These are phyloP conservation scores for Drosophila meridionalis DNA, from an alignment of 2,888 invertebrate genomes.

Conservation along the genomic window DNA sequence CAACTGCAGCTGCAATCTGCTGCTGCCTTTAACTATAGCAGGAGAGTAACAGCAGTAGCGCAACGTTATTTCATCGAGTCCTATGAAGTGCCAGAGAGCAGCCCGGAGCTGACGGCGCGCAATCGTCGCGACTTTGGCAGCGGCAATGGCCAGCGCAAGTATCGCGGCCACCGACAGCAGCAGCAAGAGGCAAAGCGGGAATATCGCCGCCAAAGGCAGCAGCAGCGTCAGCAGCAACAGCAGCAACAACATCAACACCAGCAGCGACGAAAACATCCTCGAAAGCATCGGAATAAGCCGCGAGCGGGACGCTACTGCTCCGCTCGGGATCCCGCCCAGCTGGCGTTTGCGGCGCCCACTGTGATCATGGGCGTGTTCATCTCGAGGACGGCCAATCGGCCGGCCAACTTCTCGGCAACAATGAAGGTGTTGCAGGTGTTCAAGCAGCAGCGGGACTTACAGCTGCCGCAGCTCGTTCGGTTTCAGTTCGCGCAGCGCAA, in stretches of 20 bases:
- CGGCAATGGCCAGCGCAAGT: slow-evolving; percentile 35
- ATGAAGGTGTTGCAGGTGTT: slow-evolving; percentile 88
- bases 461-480: slow-evolving; percentile 82
- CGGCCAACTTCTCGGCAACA: slow-evolving; percentile 88
- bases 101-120: slow-evolving; percentile 75
- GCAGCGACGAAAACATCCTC: slow-evolving; percentile 57
- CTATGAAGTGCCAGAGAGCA: slow-evolving; percentile 78
- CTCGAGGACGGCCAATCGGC: slow-evolving; percentile 87
- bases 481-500: slow-evolving; percentile 84
- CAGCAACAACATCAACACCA: slow-evolving; percentile 47
- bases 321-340: slow-evolving; percentile 88
- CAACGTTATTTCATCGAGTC: slow-evolving; percentile 75
- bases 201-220: slow-evolving; percentile 25
- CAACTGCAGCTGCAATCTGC: slow-evolving; percentile 26
- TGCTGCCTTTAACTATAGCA: slow-evolving; percentile 46
- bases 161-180: slow-evolving; percentile 49
- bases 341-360: slow-evolving; percentile 88
- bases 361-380: slow-evolving; percentile 89
- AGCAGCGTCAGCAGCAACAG: slow-evolving; percentile 52
- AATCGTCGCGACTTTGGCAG: slow-evolving; percentile 81
- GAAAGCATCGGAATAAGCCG: slow-evolving; percentile 62
- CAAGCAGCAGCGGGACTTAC: slow-evolving; percentile 86
- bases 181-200: slow-evolving; percentile 42
- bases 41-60: slow-evolving; percentile 36
- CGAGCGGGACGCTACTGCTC: slow-evolving; percentile 86